phyloP scores from a whole-genome alignment of 2,888 invertebrate species.

The Ophioninae sp. region DNA sequence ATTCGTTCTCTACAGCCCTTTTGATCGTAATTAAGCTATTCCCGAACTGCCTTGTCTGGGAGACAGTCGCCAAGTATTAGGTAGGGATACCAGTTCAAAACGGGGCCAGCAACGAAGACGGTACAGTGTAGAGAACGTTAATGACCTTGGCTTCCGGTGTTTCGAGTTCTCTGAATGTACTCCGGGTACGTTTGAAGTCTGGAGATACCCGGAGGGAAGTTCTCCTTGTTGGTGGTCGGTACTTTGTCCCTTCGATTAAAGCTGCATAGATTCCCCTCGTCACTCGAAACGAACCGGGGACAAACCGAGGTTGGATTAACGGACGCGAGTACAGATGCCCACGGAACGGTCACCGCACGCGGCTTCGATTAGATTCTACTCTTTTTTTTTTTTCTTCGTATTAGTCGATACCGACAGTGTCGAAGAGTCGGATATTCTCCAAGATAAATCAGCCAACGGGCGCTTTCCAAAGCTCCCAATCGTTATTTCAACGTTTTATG shows the following conservation, averaged over 20 bases:
- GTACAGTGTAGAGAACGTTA: slow-evolving; percentile 15
- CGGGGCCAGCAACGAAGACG: slow-evolving; percentile 3
- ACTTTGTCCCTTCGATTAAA: not conserved
- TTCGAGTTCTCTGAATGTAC: not conserved
- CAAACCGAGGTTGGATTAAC: not conserved
- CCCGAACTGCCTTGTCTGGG: not conserved
- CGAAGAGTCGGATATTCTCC: not conserved
- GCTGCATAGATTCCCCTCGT: not conserved
- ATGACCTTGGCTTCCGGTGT: slow-evolving; percentile 10
- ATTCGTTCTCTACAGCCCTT: not conserved
- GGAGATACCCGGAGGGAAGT: not conserved
- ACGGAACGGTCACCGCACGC: not conserved
- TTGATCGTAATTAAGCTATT: not conserved
- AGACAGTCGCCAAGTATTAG: slow-evolving; percentile 1
- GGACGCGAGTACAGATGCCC: not conserved
- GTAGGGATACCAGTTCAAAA: slow-evolving; percentile 10
- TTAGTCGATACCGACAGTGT: not conserved
- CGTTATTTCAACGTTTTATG: slow-evolving; percentile 1
- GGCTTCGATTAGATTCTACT: not conserved
- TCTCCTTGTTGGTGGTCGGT: not conserved
- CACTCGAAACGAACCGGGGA: not conserved
- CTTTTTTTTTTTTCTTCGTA: not conserved
- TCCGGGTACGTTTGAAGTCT: not conserved
- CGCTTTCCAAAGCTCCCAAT: not conserved
- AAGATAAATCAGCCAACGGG: not conserved